These are phyloP conservation scores for Pterocles burchelli DNA, from an alignment of 2,113 vertebrate species.

Conservation along the genomic window DNA sequence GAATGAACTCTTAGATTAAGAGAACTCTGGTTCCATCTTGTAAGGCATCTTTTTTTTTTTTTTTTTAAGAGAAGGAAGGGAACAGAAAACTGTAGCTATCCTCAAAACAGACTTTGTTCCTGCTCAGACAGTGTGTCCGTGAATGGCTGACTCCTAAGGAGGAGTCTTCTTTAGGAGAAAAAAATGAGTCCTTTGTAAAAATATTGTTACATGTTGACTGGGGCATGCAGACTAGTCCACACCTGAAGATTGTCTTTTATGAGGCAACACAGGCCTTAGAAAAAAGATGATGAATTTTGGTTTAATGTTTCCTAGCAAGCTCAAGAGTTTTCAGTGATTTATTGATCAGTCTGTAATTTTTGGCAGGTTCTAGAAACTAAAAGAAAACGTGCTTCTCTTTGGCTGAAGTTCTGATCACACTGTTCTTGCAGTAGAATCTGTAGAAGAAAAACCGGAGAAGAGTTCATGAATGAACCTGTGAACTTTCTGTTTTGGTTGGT, in stretches of 20 bases:
- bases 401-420: neutral
- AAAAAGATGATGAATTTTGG: neutral
- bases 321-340: neutral
- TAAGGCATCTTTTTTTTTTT: neutral
- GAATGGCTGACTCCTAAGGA: neutral
- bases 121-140: neutral
- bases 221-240: neutral
- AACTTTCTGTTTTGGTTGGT: neutral
- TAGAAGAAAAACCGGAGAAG: neutral
- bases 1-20: neutral
- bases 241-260: neutral
- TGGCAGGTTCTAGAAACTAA: neutral
- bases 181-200: neutral
- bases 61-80: neutral
- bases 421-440: neutral
- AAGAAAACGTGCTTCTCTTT: neutral
- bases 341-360: neutral
- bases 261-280: neutral
- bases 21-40: neutral
- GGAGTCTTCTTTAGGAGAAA: neutral
- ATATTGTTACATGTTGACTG: neutral
- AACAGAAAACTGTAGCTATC: neutral
- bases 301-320: neutral
- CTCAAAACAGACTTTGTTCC: neutral
- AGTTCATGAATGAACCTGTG: neutral